Conservation (phyloP, 2,113 vertebrate genomes). For the Vimba vimba region DNA sequence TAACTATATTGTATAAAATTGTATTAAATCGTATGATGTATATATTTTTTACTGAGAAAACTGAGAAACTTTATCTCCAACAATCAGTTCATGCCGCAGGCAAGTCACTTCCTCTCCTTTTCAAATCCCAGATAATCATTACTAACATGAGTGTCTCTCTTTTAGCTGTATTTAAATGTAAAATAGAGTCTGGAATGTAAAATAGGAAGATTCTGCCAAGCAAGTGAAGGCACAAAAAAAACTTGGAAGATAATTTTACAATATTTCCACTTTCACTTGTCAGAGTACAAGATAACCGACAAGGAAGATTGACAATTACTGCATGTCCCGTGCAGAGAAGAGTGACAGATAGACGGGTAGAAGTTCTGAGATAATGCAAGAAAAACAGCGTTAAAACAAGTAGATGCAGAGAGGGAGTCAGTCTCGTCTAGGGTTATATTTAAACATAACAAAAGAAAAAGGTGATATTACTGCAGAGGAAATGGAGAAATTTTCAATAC, state of each 20-base stretch:
- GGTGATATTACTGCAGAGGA: slow-evolving; percentile 19
- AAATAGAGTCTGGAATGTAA: neutral
- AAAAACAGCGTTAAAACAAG: slow-evolving; percentile 4
- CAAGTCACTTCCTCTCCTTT: slow-evolving; percentile 18
- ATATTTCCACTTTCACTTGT: slow-evolving; percentile 41
- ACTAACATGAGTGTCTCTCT: slow-evolving; percentile 19
- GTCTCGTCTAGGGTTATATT: slow-evolving; percentile 23
- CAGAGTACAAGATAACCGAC: neutral
- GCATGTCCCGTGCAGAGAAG: neutral
- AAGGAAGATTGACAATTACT: slow-evolving; percentile 19
- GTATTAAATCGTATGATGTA: neutral
- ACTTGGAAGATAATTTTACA: slow-evolving; percentile 17
- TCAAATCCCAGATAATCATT: slow-evolving; percentile 27
- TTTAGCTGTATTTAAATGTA: neutral
- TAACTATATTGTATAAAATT: neutral
- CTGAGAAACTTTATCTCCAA: neutral
- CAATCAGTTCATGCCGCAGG: neutral
- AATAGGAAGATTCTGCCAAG: neutral
- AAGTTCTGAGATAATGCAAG: slow-evolving; percentile 9
- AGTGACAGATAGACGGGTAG: neutral
- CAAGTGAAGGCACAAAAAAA: neutral
- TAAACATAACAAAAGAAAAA: slow-evolving; percentile 45
- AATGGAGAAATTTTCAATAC: slow-evolving; percentile 15
- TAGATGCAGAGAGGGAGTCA: neutral
- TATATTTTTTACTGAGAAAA: neutral